Conservation (phyloP, 2,113 vertebrate genomes). For the Seriola aureovittata region DNA sequence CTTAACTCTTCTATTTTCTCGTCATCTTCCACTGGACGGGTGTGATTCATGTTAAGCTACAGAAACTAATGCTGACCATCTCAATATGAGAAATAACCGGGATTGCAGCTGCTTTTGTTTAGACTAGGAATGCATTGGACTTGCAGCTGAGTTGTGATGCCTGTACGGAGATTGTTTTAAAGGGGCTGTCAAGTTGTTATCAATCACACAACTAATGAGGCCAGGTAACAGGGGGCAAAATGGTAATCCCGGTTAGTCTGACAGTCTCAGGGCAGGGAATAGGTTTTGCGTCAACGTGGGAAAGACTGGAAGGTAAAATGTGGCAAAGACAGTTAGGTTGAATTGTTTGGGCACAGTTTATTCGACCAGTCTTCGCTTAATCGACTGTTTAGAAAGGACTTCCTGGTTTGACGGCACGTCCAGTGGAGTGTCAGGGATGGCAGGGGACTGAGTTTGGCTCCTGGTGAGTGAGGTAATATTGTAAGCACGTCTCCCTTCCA, state of each 20-base stretch:
- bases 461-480: neutral
- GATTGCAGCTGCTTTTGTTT: conserved; percentile 7
- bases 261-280: conserved; percentile 4
- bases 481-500: conserved; percentile 44
- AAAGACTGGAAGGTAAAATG: conserved; percentile 10
- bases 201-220: conserved; percentile 13
- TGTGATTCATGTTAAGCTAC: conserved; percentile 33
- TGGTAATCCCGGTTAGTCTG: neutral
- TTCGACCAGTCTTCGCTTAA: conserved; percentile 22
- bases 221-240: conserved; percentile 3
- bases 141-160: conserved; percentile 8
- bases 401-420: conserved; percentile 32
- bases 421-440: neutral
- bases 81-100: conserved; percentile 67
- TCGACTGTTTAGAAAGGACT: conserved; percentile 21
- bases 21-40: neutral
- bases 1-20: neutral
- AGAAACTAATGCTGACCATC: conserved; percentile 16
- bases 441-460: neutral
- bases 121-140: conserved; percentile 9
- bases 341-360: neutral
- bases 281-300: conserved; percentile 4
- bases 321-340: conserved; percentile 16
- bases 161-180: neutral
- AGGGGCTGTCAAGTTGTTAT: conserved; percentile 3